Conservation (phyloP, 2,888 invertebrate genomes). For the Teinopalpus imperialis region DNA sequence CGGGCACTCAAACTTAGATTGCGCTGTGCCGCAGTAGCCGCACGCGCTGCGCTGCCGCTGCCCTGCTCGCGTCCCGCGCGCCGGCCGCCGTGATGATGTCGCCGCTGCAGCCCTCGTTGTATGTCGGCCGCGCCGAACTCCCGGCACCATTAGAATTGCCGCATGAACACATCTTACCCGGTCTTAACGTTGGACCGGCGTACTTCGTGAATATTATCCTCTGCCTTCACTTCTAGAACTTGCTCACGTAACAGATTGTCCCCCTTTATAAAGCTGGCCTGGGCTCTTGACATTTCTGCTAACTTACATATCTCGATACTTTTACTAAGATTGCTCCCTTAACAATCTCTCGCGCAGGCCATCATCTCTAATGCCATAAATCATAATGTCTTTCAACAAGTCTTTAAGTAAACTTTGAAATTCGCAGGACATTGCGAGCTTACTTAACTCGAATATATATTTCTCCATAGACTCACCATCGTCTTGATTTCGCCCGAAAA, state of each 20-base stretch:
- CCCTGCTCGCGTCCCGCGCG: background rate
- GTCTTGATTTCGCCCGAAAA: conserved; percentile 1
- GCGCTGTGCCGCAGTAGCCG: background rate
- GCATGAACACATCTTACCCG: no score
- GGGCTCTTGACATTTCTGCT: background rate
- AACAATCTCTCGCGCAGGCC: background rate
- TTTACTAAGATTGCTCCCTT: background rate
- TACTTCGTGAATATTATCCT: background rate
- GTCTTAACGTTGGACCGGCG: background rate
- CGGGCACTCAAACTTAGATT: conserved; percentile 4
- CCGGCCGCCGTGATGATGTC: conserved; percentile 1
- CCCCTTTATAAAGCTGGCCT: background rate
- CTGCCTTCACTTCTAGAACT: background rate
- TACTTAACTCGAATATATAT: no score
- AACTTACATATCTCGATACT: no score
- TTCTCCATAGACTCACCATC: no score
- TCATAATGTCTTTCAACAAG: no score
- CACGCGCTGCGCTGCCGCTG: conserved; percentile 3
- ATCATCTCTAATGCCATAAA: background rate
- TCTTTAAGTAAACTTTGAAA: no score
- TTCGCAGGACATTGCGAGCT: no score
- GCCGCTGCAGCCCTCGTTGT: background rate
- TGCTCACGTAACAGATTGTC: no score
- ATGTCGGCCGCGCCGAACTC: background rate
- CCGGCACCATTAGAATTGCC: background rate